Evolutionary conservation across 1,140 invertebrate genomes (phyloP), one percentile per base, ranked within the genome.

Genomic region (Ditylenchus dipsaci): DNA sequence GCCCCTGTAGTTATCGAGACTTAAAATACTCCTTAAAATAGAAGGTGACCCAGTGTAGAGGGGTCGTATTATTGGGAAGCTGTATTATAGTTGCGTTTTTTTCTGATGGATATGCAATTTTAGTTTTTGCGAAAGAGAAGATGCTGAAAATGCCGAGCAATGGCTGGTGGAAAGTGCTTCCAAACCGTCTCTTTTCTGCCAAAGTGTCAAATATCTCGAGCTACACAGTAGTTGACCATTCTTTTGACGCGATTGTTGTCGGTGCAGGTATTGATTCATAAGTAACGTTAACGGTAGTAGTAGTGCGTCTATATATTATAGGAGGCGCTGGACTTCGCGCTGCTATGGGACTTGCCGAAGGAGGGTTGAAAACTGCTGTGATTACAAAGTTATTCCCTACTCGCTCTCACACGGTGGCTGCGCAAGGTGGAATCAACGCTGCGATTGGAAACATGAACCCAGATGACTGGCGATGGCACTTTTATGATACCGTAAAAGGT

Each of bases 391-490:
- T 99, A 21, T 99, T 98, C 82, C 95, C 95, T 0, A 98, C 87
- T 19, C 76, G 59, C 8, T 61, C 59, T 19, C 59, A 61, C 26
- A 98, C 95, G 0, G 93, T 97, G 15, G 94, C 95, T 72, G 95
- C 95, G 21, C 95, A 98, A 85, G 87, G 95, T 72, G 95, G 95
- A 65, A 93, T 97, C 71, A 97, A 97, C 88, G 93, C 93, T 65
- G 92, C 93, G 33, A 84, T 90, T 78, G 91, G 91, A 57, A 93
- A 94, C 82, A 94, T 93, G 91, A 94, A 97, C 85, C 88, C 89
- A n/a, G 94, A 97, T 82, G 89, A 92, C 76, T 98, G 95, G 95
- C 88, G 90, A 42, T 98, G 91, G 89, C 95, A 97, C 82, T 95
- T 97, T 89, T 88, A 95, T 84, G 94, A 89, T 83, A 98, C 95